A percentile compares a stretch with the other conserved stretches of the same genome.
phyloP scores from a whole-genome alignment of 2,888 invertebrate genomes.

The Drosophila subquinaria region DNA sequence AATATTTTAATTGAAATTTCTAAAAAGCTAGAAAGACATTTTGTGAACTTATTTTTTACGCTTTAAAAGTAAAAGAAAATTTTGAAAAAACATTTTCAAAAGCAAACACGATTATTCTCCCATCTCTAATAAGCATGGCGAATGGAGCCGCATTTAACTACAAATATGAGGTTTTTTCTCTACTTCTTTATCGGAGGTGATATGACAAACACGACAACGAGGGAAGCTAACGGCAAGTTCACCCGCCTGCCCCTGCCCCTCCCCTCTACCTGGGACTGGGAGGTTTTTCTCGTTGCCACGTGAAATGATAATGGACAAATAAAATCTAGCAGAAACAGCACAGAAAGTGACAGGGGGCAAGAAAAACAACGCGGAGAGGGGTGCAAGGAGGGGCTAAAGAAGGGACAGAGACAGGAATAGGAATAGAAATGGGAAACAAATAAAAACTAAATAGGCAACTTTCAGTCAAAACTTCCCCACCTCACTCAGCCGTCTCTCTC shows the following conservation, averaged over 20 bases:
- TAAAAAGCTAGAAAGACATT: too few species aligned
- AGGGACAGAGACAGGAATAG: neutral
- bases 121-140: conserved; percentile 5
- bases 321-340: conserved; percentile 45
- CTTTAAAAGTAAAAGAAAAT: too few species aligned
- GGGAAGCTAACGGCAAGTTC: conserved; percentile 14
- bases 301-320: conserved; percentile 67
- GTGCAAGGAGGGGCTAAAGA: neutral
- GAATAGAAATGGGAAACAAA: conserved; percentile 20
- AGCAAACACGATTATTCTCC: neutral
- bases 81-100: neutral
- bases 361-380: neutral
- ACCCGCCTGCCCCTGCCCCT: neutral
- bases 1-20: too few species aligned
- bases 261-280: neutral
- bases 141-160: conserved; percentile 11
- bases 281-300: conserved; percentile 35
- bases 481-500: neutral
- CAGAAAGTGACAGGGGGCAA: conserved; percentile 13
- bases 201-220: conserved; percentile 74
- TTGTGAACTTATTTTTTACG: too few species aligned
- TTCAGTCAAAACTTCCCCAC: neutral
- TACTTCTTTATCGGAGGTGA: conserved; percentile 66
- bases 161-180: conserved; percentile 22
- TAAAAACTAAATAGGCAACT: conserved; percentile 33